A percentile compares a stretch with the other conserved stretches of the same genome.
Conservation (phyloP, 2,113 vertebrate genomes). For the Dromaius novaehollandiae region DNA sequence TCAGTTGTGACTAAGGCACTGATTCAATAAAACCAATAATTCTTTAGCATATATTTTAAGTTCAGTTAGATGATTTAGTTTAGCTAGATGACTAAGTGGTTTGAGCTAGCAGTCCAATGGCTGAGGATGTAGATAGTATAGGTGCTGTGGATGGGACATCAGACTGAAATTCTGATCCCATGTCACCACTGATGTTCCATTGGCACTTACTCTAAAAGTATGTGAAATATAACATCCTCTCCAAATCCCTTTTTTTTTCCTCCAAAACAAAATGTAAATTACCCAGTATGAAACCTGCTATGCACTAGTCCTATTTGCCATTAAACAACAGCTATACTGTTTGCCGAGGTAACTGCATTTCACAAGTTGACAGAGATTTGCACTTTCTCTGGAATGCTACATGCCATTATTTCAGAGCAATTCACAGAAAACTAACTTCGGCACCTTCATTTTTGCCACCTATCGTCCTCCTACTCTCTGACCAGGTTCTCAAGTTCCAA, state of each 20-base stretch:
- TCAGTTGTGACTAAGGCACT: constrained; percentile 59
- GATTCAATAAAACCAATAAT: constrained; percentile 47
- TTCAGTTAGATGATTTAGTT: background rate
- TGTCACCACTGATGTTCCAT: background rate
- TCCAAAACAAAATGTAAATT: background rate
- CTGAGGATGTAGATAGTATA: background rate
- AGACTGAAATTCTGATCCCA: background rate
- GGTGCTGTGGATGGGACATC: background rate
- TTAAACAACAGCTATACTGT: background rate
- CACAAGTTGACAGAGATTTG: background rate
- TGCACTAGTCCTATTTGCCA: background rate
- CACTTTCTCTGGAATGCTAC: background rate
- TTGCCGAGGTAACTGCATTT: background rate
- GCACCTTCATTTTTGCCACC: constrained; percentile 39
- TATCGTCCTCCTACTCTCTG: constrained; percentile 35
- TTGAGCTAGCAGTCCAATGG: background rate
- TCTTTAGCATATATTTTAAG: background rate
- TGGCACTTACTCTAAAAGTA: background rate
- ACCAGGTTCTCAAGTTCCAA: constrained; percentile 11
- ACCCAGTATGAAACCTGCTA: background rate
- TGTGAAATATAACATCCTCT: background rate
- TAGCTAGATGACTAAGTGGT: background rate
- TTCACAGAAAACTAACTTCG: background rate
- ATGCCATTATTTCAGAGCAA: constrained; percentile 5
- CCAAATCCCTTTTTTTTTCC: background rate